These are phyloP conservation scores for Sula dactylatra DNA, from an alignment of 2,113 vertebrate species.

Conservation along the genomic window DNA sequence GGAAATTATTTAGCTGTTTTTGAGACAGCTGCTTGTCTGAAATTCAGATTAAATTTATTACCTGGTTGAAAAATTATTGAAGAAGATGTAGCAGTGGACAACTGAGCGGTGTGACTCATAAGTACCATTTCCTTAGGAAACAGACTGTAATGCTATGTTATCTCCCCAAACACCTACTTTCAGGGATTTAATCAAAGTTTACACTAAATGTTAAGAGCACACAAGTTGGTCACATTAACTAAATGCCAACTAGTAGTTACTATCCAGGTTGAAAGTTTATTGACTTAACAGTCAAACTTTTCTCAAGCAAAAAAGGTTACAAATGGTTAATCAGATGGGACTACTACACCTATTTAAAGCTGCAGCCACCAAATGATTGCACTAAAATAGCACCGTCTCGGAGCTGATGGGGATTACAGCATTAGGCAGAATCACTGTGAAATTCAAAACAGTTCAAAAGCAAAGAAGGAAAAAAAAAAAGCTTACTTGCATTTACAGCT, in stretches of 20 bases:
- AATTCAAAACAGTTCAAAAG: slow-evolving; percentile 11
- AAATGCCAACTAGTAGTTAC: neutral
- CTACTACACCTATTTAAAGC: neutral
- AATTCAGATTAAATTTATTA: neutral
- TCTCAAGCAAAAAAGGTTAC: neutral
- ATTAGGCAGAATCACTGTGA: slow-evolving; percentile 6
- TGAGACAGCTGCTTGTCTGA: neutral
- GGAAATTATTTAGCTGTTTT: neutral
- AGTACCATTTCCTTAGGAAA: neutral
- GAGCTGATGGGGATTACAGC: slow-evolving; percentile 3
- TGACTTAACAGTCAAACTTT: neutral
- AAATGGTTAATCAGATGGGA: neutral
- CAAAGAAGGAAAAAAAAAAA: neutral
- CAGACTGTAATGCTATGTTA: neutral
- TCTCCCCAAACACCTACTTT: neutral
- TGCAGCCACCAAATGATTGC: slow-evolving; percentile 8
- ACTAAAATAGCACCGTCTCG: neutral
- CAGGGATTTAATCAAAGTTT: neutral
- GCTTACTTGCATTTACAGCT: slow-evolving; percentile 76
- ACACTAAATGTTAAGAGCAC: neutral
- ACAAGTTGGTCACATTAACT: neutral
- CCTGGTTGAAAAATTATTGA: neutral
- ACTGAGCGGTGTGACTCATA: neutral
- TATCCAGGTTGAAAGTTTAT: neutral
- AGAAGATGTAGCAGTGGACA: neutral